A percentile compares a stretch with the other conserved stretches of the same genome.
Conservation (phyloP, 2,113 vertebrate species). For the Ammospiza caudacuta region DNA sequence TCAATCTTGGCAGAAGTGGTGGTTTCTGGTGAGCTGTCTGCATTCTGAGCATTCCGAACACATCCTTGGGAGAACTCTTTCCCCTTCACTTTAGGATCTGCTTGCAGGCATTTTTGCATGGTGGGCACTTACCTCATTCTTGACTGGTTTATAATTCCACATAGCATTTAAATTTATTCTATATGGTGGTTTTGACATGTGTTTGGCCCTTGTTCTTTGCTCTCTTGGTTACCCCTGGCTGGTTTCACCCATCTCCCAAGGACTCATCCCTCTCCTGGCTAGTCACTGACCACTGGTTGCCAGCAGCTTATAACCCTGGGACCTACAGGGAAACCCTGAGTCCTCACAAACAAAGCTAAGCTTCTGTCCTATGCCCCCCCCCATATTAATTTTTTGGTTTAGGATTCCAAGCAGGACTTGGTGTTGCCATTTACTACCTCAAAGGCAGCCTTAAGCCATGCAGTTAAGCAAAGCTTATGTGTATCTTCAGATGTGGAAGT, state of each 20-base stretch:
- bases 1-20: fast-evolving
- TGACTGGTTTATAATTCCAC: background rate
- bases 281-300: background rate
- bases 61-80: background rate
- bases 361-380: background rate
- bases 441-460: background rate
- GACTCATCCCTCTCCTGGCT: background rate
- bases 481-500: background rate
- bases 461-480: background rate
- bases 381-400: background rate
- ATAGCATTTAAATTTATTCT: background rate
- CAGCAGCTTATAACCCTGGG: background rate
- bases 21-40: background rate
- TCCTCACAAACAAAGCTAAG: background rate
- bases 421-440: background rate
- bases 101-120: background rate
- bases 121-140: background rate
- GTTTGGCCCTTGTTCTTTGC: background rate
- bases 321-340: background rate
- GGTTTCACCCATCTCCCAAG: background rate
- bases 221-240: background rate
- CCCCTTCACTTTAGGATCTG: background rate
- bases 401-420: background rate
- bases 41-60: background rate
- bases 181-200: background rate